Conservation (phyloP, 2,113 vertebrate genomes). For the Xiphophorus couchianus region DNA sequence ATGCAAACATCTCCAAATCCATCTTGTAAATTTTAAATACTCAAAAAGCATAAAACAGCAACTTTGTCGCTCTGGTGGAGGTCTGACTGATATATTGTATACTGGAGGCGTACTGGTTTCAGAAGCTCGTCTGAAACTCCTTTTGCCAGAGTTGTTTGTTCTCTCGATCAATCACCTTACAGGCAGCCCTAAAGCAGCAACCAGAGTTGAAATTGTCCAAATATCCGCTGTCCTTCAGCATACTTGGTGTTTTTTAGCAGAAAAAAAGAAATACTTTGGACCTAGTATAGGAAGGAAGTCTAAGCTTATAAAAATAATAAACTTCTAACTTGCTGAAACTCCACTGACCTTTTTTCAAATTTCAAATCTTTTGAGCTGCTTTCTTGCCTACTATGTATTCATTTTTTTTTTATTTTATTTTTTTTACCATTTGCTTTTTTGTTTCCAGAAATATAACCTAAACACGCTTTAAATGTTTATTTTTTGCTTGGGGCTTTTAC, state of each 20-base stretch:
- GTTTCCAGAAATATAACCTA: background rate
- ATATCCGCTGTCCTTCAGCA: too few species aligned
- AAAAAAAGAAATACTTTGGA: too few species aligned
- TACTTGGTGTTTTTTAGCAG: too few species aligned
- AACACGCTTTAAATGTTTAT: conserved; percentile 8
- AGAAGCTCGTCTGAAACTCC: too few species aligned
- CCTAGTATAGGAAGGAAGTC: background rate
- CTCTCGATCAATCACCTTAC: too few species aligned
- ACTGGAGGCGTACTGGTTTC: too few species aligned
- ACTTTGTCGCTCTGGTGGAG: too few species aligned
- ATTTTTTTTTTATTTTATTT: conserved; percentile 7
- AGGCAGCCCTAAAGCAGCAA: too few species aligned
- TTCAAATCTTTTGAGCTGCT: background rate
- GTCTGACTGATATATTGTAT: background rate
- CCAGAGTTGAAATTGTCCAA: too few species aligned
- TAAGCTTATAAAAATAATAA: background rate
- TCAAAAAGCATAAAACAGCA: too few species aligned
- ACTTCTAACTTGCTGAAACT: background rate
- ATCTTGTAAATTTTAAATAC: background rate
- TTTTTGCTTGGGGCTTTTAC: conserved; percentile 17
- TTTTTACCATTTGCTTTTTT: background rate
- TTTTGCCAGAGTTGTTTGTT: too few species aligned
- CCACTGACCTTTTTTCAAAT: background rate
- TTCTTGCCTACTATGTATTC: background rate
- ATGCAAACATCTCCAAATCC: background rate